Evolutionary conservation across 2,113 vertebrate species (phyloP).

Genomic region (Gobio gobio): DNA sequence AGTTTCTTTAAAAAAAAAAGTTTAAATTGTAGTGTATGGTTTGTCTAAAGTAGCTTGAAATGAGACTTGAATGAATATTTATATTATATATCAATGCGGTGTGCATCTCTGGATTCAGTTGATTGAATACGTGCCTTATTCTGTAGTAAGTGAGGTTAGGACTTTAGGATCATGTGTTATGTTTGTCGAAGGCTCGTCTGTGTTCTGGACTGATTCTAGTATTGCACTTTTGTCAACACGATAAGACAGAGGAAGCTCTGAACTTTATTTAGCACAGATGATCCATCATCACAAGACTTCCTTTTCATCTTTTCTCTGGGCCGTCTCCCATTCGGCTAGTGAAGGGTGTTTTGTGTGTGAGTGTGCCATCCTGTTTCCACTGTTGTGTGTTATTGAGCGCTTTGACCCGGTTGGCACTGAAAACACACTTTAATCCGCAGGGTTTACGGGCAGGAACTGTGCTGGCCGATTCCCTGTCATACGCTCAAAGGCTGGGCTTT

Average conservation of each 20-base stretch:
- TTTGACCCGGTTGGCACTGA: not conserved
- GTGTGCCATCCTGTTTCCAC: not conserved
- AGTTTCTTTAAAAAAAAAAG: too few species aligned
- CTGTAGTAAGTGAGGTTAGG: not conserved
- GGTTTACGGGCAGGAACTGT: conserved; percentile 56
- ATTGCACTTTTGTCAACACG: not conserved
- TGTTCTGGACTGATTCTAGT: not conserved
- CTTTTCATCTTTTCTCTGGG: not conserved
- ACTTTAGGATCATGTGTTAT: too few species aligned
- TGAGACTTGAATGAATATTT: not conserved
- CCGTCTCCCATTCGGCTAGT: not conserved
- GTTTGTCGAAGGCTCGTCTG: not conserved
- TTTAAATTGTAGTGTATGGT: not conserved
- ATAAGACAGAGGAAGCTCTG: not conserved
- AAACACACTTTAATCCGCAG: conserved; percentile 26
- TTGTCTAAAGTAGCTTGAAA: not conserved
- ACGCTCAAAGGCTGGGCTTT: not conserved
- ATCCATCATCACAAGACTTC: conserved; percentile 32
- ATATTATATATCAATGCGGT: too few species aligned
- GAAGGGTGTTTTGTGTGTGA: not conserved
- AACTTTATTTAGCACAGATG: conserved; percentile 10
- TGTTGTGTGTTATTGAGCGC: not conserved
- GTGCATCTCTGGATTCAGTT: not conserved
- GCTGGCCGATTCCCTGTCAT: conserved; percentile 42
- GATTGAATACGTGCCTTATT: not conserved